phyloP scores from a whole-genome alignment of 2,888 invertebrate genomes.

The Acleris emargana region DNA sequence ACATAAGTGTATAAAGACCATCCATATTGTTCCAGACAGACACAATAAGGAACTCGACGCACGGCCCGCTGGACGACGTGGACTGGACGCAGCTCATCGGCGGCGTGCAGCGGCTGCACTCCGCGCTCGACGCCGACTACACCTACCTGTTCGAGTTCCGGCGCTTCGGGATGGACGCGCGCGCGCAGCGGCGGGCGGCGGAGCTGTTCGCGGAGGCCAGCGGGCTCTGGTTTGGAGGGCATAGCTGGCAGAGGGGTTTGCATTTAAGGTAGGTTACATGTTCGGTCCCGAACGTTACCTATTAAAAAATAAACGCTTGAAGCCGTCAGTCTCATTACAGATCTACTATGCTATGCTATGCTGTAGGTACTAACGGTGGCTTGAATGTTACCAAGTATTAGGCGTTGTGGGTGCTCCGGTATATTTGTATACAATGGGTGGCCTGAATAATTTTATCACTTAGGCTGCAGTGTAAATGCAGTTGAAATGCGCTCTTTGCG shows the following conservation, averaged over 20 bases:
- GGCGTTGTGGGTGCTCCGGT: too few species aligned
- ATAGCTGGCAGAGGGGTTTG: constrained; percentile 55
- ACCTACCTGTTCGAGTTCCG: constrained; percentile 69
- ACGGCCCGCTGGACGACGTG: constrained; percentile 49
- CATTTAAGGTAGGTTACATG: constrained; percentile 73
- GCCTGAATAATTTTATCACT: too few species aligned
- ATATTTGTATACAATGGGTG: too few species aligned
- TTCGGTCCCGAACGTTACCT: too few species aligned
- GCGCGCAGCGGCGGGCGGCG: constrained; percentile 43
- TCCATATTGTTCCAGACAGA: constrained; percentile 49
- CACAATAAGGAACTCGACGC: constrained; percentile 50
- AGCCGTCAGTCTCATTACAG: too few species aligned
- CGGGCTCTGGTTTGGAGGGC: constrained; percentile 63
- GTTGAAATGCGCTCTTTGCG: too few species aligned
- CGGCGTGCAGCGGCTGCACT: constrained; percentile 60
- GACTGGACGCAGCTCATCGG: constrained; percentile 68
- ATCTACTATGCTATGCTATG: too few species aligned
- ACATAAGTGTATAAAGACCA: not conserved
- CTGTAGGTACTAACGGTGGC: too few species aligned
- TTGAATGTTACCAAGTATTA: too few species aligned
- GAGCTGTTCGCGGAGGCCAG: constrained; percentile 51
- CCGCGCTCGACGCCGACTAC: constrained; percentile 60
- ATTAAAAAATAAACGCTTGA: too few species aligned
- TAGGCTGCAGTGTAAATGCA: too few species aligned
- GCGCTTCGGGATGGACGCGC: constrained; percentile 59